A percentile compares a stretch with the other conserved stretches of the same genome.
Evolutionary conservation across 2,113 vertebrate species (phyloP).

Genomic region (Uria lomvia): DNA sequence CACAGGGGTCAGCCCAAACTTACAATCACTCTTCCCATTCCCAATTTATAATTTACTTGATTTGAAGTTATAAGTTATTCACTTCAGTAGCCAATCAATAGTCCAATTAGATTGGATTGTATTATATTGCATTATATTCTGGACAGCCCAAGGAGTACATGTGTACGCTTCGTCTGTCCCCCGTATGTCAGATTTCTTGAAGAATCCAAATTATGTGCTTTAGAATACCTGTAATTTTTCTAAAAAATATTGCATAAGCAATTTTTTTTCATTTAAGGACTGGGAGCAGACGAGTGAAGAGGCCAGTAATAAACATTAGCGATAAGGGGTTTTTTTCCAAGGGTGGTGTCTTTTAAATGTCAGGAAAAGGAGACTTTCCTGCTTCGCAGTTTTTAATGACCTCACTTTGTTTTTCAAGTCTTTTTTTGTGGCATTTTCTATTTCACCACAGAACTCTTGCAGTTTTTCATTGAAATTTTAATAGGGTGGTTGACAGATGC

Average conservation of each 20-base stretch:
- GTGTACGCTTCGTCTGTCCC: neutral
- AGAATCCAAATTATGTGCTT: neutral
- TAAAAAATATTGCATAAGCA: neutral
- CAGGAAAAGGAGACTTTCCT: constrained; percentile 76
- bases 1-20: neutral
- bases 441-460: neutral
- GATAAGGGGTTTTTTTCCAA: neutral
- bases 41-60: neutral
- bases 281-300: neutral
- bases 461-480: neutral
- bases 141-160: neutral
- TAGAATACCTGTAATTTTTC: neutral
- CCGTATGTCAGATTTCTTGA: neutral
- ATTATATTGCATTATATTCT: neutral
- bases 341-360: constrained; percentile 67
- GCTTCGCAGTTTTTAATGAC: constrained; percentile 55
- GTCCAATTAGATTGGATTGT: too few relatives aligned
- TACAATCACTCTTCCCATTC: neutral
- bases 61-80: neutral
- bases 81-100: neutral
- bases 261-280: neutral
- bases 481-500: constrained; percentile 6
- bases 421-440: neutral
- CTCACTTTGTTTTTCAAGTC: constrained; percentile 20
- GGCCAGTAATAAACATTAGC: neutral